Evolutionary conservation across 2,888 invertebrate genomes (phyloP), one percentile per base, ranked within the genome.

Genomic region (Acrobeloides nanus): DNA sequence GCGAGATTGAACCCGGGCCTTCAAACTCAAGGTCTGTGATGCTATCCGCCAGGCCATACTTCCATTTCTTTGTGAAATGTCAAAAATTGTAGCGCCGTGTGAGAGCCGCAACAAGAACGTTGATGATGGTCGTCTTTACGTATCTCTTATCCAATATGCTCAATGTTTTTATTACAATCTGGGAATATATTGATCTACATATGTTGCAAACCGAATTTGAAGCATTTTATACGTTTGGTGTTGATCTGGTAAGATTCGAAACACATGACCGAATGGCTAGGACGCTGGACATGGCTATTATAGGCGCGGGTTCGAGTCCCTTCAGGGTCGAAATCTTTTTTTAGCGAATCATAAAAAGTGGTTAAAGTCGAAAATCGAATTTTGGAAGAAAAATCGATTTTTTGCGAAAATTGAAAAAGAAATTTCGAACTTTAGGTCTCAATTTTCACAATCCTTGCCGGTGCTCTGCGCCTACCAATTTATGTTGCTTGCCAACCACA

Each of bases 101-200:
- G 7, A 51, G 66, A 12, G 61, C 64, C 17, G 68, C 68, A 1
- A 66, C 68, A 4, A 42, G 61, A 38, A 66, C 68, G 0, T 39
- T 68, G 26, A 51, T 68, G 2, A 55, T 65, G 35, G 51, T 68
- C 29, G 65, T 66, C 5, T 63, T 61, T 50, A 64, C 65, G 25
- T 68, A 68, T 53, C 56, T 68, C 0, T 33, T 68, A 21, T 56
- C 66, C n/a, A 68, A 68, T 37, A 48, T 65, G 10, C 55, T 68
- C 27, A 68, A 68, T 49, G 68, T 68, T 32, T 48, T 66, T 10
- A 55, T 68, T 27, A 68, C 66, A 10, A 55, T 68, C 8, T 68
- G 67, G 66, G 68, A 68, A 43, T 66, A 68, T 46, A 60, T 66
- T 37, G 66, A 68, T 37, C 47, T 48, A 10, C 46, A 57, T 1